phyloP scores from a whole-genome alignment of 2,113 vertebrate species.

The Dascyllus trimaculatus region DNA sequence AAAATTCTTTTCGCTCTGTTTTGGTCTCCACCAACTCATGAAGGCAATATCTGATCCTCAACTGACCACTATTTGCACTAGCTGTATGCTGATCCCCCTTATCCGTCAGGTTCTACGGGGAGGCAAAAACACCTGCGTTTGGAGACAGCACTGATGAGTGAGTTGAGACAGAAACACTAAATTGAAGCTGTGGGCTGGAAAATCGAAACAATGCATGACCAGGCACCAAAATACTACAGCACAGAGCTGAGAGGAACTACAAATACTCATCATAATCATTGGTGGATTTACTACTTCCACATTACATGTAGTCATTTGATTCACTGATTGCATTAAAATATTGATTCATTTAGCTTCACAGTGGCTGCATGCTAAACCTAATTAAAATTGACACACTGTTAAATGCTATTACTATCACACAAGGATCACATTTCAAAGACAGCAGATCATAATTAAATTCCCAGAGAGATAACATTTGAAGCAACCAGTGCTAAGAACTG shows the following conservation, averaged over 20 bases:
- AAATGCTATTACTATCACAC: no score
- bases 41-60: no score
- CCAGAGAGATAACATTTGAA: not conserved
- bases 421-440: not conserved
- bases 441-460: not conserved
- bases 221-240: not conserved
- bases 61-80: no score
- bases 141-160: not conserved
- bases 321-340: not conserved
- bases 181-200: not conserved
- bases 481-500: not conserved
- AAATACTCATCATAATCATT: not conserved
- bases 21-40: no score
- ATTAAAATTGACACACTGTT: no score
- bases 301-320: not conserved
- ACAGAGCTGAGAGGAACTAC: not conserved
- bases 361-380: not conserved
- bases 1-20: no score
- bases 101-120: no score
- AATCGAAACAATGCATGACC: not conserved
- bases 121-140: not conserved
- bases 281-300: not conserved
- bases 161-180: not conserved
- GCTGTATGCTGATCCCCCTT: not conserved
- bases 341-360: not conserved